These are phyloP conservation scores for Unio delphinus DNA, from an alignment of 2,888 invertebrate genomes.

Conservation along the genomic window DNA sequence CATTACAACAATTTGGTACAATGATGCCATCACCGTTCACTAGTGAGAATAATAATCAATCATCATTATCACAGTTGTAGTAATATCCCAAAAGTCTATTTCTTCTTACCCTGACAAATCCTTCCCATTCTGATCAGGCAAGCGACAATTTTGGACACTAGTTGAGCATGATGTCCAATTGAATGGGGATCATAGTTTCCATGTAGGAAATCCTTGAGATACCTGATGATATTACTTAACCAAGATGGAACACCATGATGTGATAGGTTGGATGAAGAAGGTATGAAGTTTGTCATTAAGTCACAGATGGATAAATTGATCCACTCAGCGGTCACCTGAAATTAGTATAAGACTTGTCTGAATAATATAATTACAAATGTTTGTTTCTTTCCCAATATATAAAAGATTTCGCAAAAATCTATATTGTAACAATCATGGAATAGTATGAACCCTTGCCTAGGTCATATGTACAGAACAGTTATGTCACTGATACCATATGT, in stretches of 20 bases:
- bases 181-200: conserved; percentile 11
- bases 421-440: too few species aligned
- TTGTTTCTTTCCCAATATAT: too few species aligned
- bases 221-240: conserved; percentile 17
- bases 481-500: too few species aligned
- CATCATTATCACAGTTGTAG: background rate
- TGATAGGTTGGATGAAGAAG: conserved; percentile 3
- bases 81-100: background rate
- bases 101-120: conserved; percentile 6
- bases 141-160: conserved; percentile 18
- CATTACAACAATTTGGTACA: too few species aligned
- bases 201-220: conserved; percentile 16
- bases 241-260: conserved; percentile 8
- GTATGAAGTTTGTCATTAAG: conserved; percentile 52
- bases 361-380: background rate
- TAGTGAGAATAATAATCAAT: too few species aligned
- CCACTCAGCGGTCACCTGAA: conserved; percentile 39
- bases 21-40: too few species aligned
- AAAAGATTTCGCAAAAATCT: too few species aligned
- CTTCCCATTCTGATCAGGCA: conserved; percentile 10
- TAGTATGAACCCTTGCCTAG: too few species aligned
- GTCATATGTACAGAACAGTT: too few species aligned
- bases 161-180: conserved; percentile 19
- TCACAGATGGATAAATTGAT: conserved; percentile 60
- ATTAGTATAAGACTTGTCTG: conserved; percentile 9